Evolutionary conservation across 2,797 vertebrate genomes (phyloP).

Genomic region (Manis crassicaudata): DNA sequence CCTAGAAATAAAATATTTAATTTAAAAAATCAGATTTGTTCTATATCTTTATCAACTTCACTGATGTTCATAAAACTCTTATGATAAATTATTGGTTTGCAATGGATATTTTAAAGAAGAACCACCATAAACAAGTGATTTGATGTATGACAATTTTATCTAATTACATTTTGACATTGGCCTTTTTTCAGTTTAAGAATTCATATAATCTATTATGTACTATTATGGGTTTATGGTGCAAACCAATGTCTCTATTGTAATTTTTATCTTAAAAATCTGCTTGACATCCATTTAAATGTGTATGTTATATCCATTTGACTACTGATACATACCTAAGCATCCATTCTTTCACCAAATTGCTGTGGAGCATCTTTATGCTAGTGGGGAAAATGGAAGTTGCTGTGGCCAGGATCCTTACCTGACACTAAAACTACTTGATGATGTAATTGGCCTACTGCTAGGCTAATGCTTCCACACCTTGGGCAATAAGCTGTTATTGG

Average conservation of each 20-base stretch:
- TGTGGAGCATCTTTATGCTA: not conserved
- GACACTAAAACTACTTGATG: too few relatives aligned
- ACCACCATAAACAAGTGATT: not conserved
- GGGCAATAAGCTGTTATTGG: too few relatives aligned
- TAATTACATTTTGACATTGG: not conserved
- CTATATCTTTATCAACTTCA: accelerated
- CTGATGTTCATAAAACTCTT: not conserved
- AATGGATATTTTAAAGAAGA: not conserved
- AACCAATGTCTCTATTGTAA: not conserved
- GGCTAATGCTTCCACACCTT: too few relatives aligned
- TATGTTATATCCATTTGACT: not conserved
- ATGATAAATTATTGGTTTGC: not conserved
- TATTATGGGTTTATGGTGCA: not conserved
- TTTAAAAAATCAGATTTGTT: not conserved
- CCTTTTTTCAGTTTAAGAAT: not conserved
- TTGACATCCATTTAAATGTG: not conserved
- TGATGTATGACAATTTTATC: not conserved
- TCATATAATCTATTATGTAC: not conserved
- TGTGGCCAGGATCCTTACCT: too few relatives aligned
- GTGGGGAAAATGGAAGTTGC: not conserved
- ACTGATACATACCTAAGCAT: not conserved
- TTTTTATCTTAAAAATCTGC: not conserved
- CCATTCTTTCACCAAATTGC: not conserved
- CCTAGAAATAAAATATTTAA: not conserved
- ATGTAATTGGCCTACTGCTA: too few relatives aligned